Base-by-base conservation (phyloP, 2,113 vertebrate genomes). In the Martes martes region DNA sequence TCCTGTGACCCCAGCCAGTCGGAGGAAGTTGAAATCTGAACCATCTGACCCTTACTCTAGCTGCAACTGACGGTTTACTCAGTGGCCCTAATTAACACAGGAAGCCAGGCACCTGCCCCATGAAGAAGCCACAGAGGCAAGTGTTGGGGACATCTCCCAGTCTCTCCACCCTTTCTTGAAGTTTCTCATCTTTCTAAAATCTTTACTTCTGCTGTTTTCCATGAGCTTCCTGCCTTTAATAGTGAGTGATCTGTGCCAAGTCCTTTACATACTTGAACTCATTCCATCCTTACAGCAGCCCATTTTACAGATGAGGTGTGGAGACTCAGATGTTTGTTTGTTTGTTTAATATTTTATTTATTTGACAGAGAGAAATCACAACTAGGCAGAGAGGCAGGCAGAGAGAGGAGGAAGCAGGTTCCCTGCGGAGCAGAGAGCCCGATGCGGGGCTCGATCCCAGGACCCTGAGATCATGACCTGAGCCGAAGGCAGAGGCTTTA, bases 1-100 rank as follows among this genome's bases (percentile, higher is more conserved):
- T 55, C 84, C 57, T 84, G 8, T 80, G 59, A 83, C 7, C 81
- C 81, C 52, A 79, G 0, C 57, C 88, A 90, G 65, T 89, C 80
- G 26, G 85, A 95, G 78, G 94, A 78, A 59, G 31, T 74, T 76
- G 91, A 79, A 39, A 47, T 82, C 78, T 52, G n/a, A 89, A 74
- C 57, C 0, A 0, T 78, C 1, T 24, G 74, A 94, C 8, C 93
- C 50, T 16, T 93, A 84, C 79, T 95, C 26, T 61, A 47, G 15
- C 57, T 55, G 59, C 71, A 73, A 83, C 96, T 83, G 91, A 50
- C 61, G 59, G 6, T 91, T 94, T 52, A 23, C 45, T 78, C 21
- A 45, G 73, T 76, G 73, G 42, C 14, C 14, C 13, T 45, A 76
- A 28, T 76, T 28, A 74, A 42, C 42, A 74, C 36, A 26, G n/a